Base-by-base conservation (phyloP, 1,140 invertebrate genomes). In the Cyclargus thomasi region DNA sequence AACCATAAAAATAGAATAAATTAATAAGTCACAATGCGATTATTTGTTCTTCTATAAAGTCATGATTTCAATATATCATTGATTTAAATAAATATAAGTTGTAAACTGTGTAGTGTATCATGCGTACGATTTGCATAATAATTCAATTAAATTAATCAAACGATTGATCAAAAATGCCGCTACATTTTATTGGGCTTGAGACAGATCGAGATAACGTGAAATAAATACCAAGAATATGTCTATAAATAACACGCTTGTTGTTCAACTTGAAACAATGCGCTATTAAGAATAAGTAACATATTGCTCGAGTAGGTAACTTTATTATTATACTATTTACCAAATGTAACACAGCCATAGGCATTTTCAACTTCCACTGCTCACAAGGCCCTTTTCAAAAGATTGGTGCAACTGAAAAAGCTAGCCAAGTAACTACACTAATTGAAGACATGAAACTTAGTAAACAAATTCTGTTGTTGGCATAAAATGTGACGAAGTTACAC, bases 91-190 rank as follows among this genome's bases (percentile, higher is more conserved):
- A 47, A 47, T 47, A 47, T 47, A 47, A 47, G 39, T 47, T 47
- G 39, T 47, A 47, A 47, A 47, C 39, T 14, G 39, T 47, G 39
- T 29, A 29, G 29, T 29, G 29, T 29, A 47, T 16, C 39, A 11
- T 47, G 14, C 39, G 39, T 16, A 47, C 39, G 14, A 47, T 47
- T 47, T 47, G 39, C 39, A 47, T 47, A 47, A 47, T 47, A 47
- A 47, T 47, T 47, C 39, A 47, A 47, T 47, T 47, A 14, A 47
- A 47, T 47, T 47, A 47, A 47, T 47, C 39, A 47, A 47, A 16
- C 39, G 39, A 47, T 47, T 47, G 39, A 47, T 47, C 39, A 47
- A 47, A 47, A 47, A 47, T 47, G 39, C 39, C 39, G 39, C 39
- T 47, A 47, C 39, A 47, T 47, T 47, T 47, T 47, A 47, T 47